Base-by-base conservation (phyloP, 2,888 invertebrate genomes). In the Drosophila stalkeri region DNA sequence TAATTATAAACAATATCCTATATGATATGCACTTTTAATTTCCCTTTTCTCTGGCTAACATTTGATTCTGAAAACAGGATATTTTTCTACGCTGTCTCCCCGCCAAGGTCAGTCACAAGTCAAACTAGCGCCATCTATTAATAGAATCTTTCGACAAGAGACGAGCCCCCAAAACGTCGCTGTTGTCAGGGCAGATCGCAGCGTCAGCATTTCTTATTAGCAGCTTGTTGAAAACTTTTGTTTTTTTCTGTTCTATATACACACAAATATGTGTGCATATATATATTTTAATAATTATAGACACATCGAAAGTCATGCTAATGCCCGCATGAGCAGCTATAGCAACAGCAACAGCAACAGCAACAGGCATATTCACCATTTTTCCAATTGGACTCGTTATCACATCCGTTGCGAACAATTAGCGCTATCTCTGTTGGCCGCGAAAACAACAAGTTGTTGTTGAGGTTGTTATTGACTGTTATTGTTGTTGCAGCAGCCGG, bases 361-460 rank as follows among this genome's bases (percentile, higher is more conserved):
- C 55, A 75, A 60, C 56, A 68, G 64, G 39, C 39, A 39, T 16
- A 37, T 54, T 37, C 37, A 27, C 27, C n/a, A 39, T 55, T 69
- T 79, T 85, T 75, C 49, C 66, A 77, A 55, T 61, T 63, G 56
- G 46, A 57, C 27, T 60, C 81, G 49, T 86, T 86, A 86, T 86
- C 86, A 71, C 89, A 89, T 89, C 87, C 86, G 86, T 60, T 69
- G 86, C 64, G 55, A 49, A 75, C 73, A 86, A 86, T 86, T 88
- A 86, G 61, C 84, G 86, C 77, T 88, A 88, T 85, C 84, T 80
- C 77, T 49, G 65, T 59, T 75, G 64, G 65, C 64, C 72, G 72
- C 60, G 72, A 72, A 68, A 78, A 73, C 81, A 78, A 73, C 83
- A 83, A 86, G 62, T 65, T 72, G 75, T 66, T 57, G 56, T 33